Base-by-base conservation (phyloP, 2,888 invertebrate genomes). In the Ophion slaviceki region DNA sequence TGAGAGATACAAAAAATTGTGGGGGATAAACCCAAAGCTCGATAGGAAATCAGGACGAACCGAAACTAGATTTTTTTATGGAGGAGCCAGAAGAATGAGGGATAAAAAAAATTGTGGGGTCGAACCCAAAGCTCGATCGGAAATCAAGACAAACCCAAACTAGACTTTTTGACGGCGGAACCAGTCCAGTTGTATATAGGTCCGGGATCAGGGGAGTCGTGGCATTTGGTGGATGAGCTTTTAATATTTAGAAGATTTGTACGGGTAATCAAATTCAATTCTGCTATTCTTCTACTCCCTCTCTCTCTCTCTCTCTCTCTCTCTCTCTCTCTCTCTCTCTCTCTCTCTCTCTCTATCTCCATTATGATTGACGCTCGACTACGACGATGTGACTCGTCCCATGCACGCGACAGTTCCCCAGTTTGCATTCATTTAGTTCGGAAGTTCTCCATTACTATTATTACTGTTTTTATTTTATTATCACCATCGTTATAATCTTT, bases 161-260 rank as follows among this genome's bases (percentile, higher is more conserved):
- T 47, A 47, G 2, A 14, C 1, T 47, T 11, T 17, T 53, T 53
- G 3, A 32, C 32, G 32, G 32, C 1, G 4, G 32, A 4, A 4
- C 4, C 32, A 32, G 32, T 32, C 4, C 32, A 32, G 32, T 32
- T 32, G 47, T 3, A 14, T 17, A 17, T 53, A 17, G 11, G 24
- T 68, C 17, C 10, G 59, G 57, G 64, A 62, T 20, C 32, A 17
- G 45, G 20, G n/a, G 28, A 28, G n/a, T 40, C 36, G 28, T 45
- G 78, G 67, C 75, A 64, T 59, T 80, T 61, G 61, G 76, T 61
- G 71, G n/a, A 36, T 68, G 62, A 68, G 68, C 74, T 84, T 66
- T 79, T 82, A 61, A 79, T 72, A 57, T 85, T 80, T 72, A 76
- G 79, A 71, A 77, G 53, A 57, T 76, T 53, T 17, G 62, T 11